These are phyloP conservation scores for Trichopoda pennipes DNA, from an alignment of 2,888 invertebrate genomes.

Conservation along the genomic window DNA sequence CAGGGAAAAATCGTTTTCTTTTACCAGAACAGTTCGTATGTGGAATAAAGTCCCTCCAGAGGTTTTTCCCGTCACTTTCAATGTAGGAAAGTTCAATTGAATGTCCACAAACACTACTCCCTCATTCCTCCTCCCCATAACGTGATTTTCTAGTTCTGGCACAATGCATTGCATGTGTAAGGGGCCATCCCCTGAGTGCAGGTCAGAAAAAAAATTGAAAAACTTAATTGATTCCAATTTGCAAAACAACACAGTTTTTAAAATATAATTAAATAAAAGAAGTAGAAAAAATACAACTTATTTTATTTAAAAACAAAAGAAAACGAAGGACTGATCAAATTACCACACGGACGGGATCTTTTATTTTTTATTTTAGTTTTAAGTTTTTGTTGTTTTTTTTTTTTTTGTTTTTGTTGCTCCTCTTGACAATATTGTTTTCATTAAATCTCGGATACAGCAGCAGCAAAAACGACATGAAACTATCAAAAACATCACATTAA, in stretches of 20 bases:
- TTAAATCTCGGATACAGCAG: constrained; percentile 49
- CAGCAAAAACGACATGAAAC: constrained; percentile 49
- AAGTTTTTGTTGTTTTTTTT: too few species aligned
- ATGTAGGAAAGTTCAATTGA: too few species aligned
- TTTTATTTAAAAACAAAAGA: constrained; percentile 39
- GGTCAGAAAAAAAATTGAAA: constrained; percentile 34
- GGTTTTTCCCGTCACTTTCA: too few species aligned
- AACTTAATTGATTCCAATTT: constrained; percentile 53
- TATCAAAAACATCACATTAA: constrained; percentile 50
- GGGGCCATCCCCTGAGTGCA: too few species aligned
- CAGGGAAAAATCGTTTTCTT: too few species aligned
- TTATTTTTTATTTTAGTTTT: constrained; percentile 8
- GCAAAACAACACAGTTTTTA: constrained; percentile 43
- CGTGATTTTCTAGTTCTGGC: too few species aligned
- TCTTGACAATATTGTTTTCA: constrained; percentile 40
- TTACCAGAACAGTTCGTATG: too few species aligned
- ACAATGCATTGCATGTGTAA: too few species aligned
- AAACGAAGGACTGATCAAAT: constrained; percentile 51
- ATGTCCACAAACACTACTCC: too few species aligned
- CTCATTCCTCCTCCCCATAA: too few species aligned
- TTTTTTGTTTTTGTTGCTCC: constrained; percentile 17
- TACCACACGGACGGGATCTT: constrained; percentile 58
- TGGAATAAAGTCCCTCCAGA: too few species aligned
- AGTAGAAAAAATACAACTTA: constrained; percentile 8
- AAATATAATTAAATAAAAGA: constrained; percentile 24